Base-by-base conservation (phyloP, 2,888 invertebrate species). In the Eugnorisma glareosa region DNA sequence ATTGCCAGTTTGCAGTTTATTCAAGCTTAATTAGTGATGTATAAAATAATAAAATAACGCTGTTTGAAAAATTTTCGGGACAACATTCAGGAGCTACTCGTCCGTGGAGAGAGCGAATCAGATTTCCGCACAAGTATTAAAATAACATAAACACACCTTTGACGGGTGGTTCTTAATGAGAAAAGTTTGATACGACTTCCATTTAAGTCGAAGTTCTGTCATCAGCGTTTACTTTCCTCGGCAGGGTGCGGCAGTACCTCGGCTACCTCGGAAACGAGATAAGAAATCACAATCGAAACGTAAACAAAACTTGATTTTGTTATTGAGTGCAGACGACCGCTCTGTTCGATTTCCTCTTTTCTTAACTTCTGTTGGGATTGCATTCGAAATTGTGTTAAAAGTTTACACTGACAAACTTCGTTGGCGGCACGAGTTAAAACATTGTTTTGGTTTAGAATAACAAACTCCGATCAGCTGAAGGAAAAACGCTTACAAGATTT, bases 61-160 rank as follows among this genome's bases (percentile, higher is more conserved):
- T 24, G 15, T 69, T 35, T 70, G 40, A 66, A 70, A 72, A 66
- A 28, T 73, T 76, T 76, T 43, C 54, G n/a, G 51, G 43, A 77
- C 75, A 77, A 82, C 75, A 86, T 82, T 82, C 57, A 76, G 80
- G 75, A 85, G 77, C 64, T 73, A 77, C 67, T 86, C 81, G 79
- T 84, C 84, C 82, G 79, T 82, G 82, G 83, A 77, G 81, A 81
- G 85, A 88, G 84, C 84, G 91, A 94, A 93, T 93, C 91, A 92
- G 92, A 93, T 94, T 94, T 94, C 91, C 90, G 90, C 91, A 91
- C 91, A 93, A 94, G 93, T 93, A 94, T 95, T 94, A 94, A 96
- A 96, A 96, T 95, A 95, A 95, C 93, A 94, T 95, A 96, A 96
- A 95, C 94, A 95, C 93, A 96, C 95, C 95, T 96, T 95, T 95